Evolutionary conservation across 2,797 vertebrate genomes (phyloP), one percentile per base, ranked within the genome.

Genomic region (Otolemur crassicaudatus): DNA sequence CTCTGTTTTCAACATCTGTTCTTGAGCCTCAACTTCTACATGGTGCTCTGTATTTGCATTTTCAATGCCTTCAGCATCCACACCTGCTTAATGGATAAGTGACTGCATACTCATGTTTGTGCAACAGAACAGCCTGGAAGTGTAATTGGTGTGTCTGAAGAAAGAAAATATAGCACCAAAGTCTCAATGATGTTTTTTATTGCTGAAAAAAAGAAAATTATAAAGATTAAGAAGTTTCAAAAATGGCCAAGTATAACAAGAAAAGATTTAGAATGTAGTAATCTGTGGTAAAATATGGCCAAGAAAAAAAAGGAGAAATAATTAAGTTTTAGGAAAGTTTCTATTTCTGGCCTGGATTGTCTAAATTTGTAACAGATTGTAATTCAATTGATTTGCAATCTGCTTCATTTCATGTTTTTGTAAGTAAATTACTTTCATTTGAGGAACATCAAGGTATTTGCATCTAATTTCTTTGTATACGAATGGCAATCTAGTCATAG

Each of bases 341-440:
- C 31, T 73, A 40, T 49, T 94, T 87, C 58, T 63, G 25, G 22
- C 37, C 37, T 84, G 40, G 72, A 60, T 79, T 80, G 76, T 89
- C 19, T 84, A 13, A 91, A 86, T 95, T 75, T 65, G 0, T 84
- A 88, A 29, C 10, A 29, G 7, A 56, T 70, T 7, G 3, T 81
- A 76, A 96, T 81, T 81, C 40, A 77, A 0, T 43, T 43, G 49
- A 7, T 40, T 49, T 96, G 14, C 1, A 77, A 65, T 20, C 84
- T 25, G 79, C 87, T 89, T 94, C n/a, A 23, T 67, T 91, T 94
- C 37, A 23, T 67, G 7, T 83, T 85, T 86, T 85, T 86, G 27
- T 22, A 43, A 34, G 5, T 31, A 63, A 84, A 75, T 2, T 85
- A 7, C 53, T 87, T 14, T 79, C 29, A 61, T 77, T 9, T 87